These are phyloP conservation scores for Euclidia mi DNA, from an alignment of 2,888 invertebrate species.

Conservation along the genomic window DNA sequence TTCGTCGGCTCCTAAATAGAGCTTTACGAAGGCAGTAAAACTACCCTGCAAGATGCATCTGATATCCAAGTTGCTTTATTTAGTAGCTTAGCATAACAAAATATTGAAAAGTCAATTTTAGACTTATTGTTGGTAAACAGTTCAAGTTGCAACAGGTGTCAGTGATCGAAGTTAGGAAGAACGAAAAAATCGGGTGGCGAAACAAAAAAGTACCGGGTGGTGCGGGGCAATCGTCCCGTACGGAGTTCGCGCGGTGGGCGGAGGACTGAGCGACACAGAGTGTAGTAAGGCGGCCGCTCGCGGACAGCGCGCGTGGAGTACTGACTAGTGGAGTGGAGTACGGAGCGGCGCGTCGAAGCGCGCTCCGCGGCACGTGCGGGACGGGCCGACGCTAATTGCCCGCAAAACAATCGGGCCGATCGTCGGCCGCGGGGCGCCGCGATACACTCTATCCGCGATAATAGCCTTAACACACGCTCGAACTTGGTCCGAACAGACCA, in stretches of 20 bases:
- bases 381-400: slow-evolving; percentile 83
- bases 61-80: too few species aligned
- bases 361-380: slow-evolving; percentile 77
- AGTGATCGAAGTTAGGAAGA: slow-evolving; percentile 25
- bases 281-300: slow-evolving; percentile 77
- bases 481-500: too few species aligned
- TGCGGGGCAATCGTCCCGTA: slow-evolving; percentile 59
- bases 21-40: slow-evolving; percentile 6
- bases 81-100: slow-evolving; percentile 1
- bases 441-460: slow-evolving; percentile 55
- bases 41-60: not conserved
- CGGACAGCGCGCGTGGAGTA: slow-evolving; percentile 85
- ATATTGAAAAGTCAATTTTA: slow-evolving; percentile 24
- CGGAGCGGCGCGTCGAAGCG: slow-evolving; percentile 49
- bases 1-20: slow-evolving; percentile 13
- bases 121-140: slow-evolving; percentile 43
- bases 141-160: slow-evolving; percentile 47
- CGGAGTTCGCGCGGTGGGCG: slow-evolving; percentile 53
- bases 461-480: too few species aligned
- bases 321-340: slow-evolving; percentile 63
- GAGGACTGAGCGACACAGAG: slow-evolving; percentile 48
- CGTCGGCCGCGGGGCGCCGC: slow-evolving; percentile 65
- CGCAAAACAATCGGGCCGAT: slow-evolving; percentile 87
- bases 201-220: slow-evolving; percentile 46
- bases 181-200: slow-evolving; percentile 35